These are phyloP conservation scores for Tupaia chinensis DNA, from an alignment of 2,113 vertebrate species.

Conservation along the genomic window DNA sequence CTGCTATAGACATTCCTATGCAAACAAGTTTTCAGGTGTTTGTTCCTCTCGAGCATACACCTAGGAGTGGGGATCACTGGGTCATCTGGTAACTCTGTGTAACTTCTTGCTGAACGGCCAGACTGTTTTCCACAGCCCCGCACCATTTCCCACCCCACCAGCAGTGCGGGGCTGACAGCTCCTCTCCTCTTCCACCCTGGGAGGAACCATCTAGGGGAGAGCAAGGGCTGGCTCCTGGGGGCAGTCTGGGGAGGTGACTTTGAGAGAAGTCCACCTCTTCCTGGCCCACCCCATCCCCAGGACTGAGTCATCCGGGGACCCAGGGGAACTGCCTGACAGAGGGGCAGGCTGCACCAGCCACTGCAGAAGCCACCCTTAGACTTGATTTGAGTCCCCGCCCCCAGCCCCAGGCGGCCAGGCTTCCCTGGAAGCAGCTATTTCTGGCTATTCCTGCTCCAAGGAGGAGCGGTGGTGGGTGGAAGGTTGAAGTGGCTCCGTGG, in stretches of 20 bases:
- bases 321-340: neutral
- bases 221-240: neutral
- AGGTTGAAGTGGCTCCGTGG: conserved; percentile 53
- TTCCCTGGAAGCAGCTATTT: conserved; percentile 74
- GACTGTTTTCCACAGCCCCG: neutral
- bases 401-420: neutral
- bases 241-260: neutral
- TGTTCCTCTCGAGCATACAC: neutral
- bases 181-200: too few relatives aligned
- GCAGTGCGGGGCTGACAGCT: neutral
- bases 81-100: neutral
- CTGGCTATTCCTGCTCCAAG: conserved; percentile 64
- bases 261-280: neutral
- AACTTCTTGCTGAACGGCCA: neutral
- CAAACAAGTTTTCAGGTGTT: neutral
- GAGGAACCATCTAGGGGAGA: neutral
- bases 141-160: neutral
- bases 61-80: neutral
- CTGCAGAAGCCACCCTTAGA: conserved; percentile 23
- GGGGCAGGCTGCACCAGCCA: neutral
- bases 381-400: conserved; percentile 34
- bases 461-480: conserved; percentile 61
- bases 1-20: neutral
- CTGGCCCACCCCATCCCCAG: neutral
- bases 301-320: neutral